Evolutionary conservation across 2,888 invertebrate genomes (phyloP), one percentile per base, ranked within the genome.

Genomic region (Acronicta psi): DNA sequence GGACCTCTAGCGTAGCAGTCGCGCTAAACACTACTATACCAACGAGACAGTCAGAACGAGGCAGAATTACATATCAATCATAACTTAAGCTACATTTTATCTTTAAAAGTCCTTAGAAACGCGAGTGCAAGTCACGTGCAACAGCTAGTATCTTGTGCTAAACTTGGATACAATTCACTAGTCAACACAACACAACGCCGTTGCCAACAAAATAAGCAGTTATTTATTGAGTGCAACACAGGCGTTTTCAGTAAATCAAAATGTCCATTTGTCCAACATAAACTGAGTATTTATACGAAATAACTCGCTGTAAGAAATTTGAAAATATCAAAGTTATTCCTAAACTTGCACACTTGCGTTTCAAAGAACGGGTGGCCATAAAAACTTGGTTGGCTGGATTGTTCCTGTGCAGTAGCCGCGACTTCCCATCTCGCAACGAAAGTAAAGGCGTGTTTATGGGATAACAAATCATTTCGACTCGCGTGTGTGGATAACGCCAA

Each of bases 391-490:
- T 53, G 69, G 66, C 60, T 46, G 79, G 79, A 85, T 82, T 85
- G 84, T 84, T 84, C 83, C 75, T 69, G 69, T 42, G 54, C 62
- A 50, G 69, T 59, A 69, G 70, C 66, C 20, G 43, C 50, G 43
- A 76, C 75, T 72, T 75, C 72, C 76, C 78, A 77, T 72, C 68
- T 59, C 45, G 42, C 49, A 53, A 52, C 52, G 66, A 74, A 79
- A 76, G 77, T 69, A 61, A 71, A 71, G 81, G 77, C 81, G 80
- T 81, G 82, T 81, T 85, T 85, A 83, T 82, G 74, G 73, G 77
- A 73, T 63, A 59, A 86, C 85, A 87, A 87, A 86, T 86, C 85
- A 87, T 84, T 79, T 66, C 58, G 41, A 60, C 63, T 67, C 78
- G 69, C 71, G 69, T 79, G 69, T 75, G 76, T 72, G 75, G 65